These are phyloP conservation scores for Clinocottus analis DNA, from an alignment of 2,113 vertebrate species.

Conservation along the genomic window DNA sequence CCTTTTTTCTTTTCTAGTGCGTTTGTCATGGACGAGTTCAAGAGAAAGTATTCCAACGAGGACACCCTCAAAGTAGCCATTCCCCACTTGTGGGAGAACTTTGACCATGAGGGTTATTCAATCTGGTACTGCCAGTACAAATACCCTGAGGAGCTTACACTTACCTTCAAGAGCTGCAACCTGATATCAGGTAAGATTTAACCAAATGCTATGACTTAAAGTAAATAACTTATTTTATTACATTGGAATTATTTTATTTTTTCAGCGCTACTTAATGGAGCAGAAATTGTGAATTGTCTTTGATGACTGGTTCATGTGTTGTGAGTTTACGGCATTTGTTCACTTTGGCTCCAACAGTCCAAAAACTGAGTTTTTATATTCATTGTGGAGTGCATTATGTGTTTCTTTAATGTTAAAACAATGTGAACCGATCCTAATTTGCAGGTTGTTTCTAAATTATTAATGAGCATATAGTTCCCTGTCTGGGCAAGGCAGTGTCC, in stretches of 20 bases:
- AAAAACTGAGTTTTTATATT: neutral
- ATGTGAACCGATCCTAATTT: neutral
- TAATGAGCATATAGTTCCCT: constrained; percentile 27
- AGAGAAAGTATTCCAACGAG: constrained; percentile 94
- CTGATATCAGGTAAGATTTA: constrained; percentile 89
- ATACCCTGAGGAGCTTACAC: constrained; percentile 88
- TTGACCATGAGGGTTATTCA: constrained; percentile 91
- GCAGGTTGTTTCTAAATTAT: neutral
- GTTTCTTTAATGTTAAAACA: neutral
- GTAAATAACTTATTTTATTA: neutral
- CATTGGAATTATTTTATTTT: neutral
- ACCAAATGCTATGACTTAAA: neutral
- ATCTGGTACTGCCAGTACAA: constrained; percentile 91
- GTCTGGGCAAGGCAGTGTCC: constrained; percentile 79
- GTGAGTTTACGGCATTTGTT: no score
- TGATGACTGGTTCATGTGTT: no score
- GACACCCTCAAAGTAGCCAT: constrained; percentile 90
- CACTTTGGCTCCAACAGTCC: neutral
- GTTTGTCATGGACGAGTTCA: constrained; percentile 94
- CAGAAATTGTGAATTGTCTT: no score
- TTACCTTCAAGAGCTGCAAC: constrained; percentile 96
- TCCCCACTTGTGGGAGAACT: constrained; percentile 92
- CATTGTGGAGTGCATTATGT: neutral
- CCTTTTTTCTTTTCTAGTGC: constrained; percentile 69
- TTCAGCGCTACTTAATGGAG: neutral